Base-by-base conservation (phyloP, 2,888 invertebrate species). In the Drosophila limbata region DNA sequence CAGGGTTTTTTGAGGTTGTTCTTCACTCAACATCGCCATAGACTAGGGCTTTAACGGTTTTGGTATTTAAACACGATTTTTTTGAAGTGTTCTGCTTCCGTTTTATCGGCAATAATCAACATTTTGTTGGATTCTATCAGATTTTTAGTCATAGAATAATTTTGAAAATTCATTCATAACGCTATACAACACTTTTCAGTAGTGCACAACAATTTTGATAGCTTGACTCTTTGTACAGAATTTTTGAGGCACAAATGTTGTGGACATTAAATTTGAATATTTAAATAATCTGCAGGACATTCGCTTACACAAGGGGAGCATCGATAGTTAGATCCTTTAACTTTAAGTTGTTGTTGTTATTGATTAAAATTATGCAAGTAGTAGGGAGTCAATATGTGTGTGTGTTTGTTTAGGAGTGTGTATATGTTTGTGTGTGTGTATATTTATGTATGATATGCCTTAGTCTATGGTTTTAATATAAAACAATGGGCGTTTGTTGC, bases 401-500 rank as follows among this genome's bases (percentile, higher is more conserved):
- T 53, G 10, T 50, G 11, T 45, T 13, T 56, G 15, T 55, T 13
- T 57, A 37, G 6, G 6, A 1, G 42, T 42, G 42, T 59, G 70
- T 51, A 57, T 71, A 39, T 39, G n/a, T 67, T n/a, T n/a, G 31
- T 35, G 21, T 65, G 19, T 68, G 31, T 56, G 9, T 47, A 35
- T 40, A 35, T 57, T 69, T 52, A 61, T 70, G 48, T 39, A 17
- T 51, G 59, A 48, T 65, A 47, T 59, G 66, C 42, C 76, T 69
- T 73, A 71, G 53, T 66, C 73, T 84, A 73, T 71, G 82, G 89
- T 86, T 87, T 86, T 89, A 86, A 86, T 89, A 86, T 89, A 86
- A 86, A 86, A 86, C 85, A 86, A 76, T 81, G 75, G 69, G 68
- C 68, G 48, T 56, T 59, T 67, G 40, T 64, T 77, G 64, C 44